Percentiles rank a stretch among this genome's conserved stretches.
These are phyloP conservation scores for Trissolcus brochymenae DNA, from an alignment of 2,888 invertebrate genomes.

Conservation along the genomic window DNA sequence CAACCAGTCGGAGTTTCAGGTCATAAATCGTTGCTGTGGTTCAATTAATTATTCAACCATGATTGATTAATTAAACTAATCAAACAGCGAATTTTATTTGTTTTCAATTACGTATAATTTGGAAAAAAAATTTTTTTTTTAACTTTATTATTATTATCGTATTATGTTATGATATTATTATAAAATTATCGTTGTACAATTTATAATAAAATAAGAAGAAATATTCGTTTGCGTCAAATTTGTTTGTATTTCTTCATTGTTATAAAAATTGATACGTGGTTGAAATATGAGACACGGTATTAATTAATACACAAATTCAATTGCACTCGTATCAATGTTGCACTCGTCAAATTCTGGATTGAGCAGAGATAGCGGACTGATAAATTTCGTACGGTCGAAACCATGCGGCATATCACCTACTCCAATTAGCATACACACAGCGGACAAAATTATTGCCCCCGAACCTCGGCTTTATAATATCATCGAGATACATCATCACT, in stretches of 20 bases:
- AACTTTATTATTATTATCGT: neutral
- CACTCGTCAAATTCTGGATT: slow-evolving; percentile 23
- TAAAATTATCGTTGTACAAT: no score
- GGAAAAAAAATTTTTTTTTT: neutral
- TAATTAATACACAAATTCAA: neutral
- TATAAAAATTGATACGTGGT: neutral
- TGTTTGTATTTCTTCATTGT: neutral
- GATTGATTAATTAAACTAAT: slow-evolving; percentile 1
- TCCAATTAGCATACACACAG: slow-evolving; percentile 32
- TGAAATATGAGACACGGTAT: neutral
- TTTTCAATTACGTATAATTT: no score
- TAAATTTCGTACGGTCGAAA: slow-evolving; percentile 29
- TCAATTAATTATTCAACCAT: neutral
- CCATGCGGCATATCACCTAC: slow-evolving; percentile 20
- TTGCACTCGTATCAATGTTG: slow-evolving; percentile 1
- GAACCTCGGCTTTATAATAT: slow-evolving; percentile 27
- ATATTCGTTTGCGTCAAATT: neutral
- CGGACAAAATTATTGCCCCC: slow-evolving; percentile 18
- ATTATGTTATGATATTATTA: no score
- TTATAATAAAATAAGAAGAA: no score
- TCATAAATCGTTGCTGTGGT: neutral
- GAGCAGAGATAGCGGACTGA: slow-evolving; percentile 13
- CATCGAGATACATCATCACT: slow-evolving; percentile 36
- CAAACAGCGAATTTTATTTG: neutral
- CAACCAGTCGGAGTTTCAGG: neutral